Percentiles rank a stretch among this genome's conserved stretches.
phyloP scores from a whole-genome alignment of 2,797 vertebrate species.

The Bovichtus variegatus region DNA sequence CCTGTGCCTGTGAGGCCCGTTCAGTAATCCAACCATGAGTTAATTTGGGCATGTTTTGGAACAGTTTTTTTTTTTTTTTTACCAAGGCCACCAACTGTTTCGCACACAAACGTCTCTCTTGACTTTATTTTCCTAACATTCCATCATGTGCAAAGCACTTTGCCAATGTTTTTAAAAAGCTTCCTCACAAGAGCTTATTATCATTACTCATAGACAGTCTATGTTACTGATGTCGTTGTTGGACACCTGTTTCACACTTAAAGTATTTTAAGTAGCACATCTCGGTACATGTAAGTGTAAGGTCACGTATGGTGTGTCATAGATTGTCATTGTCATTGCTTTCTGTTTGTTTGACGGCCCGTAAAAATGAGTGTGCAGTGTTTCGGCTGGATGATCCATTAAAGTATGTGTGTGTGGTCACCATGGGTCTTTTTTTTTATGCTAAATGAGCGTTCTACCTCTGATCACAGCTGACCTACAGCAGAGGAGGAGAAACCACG shows the following conservation, averaged over 20 bases:
- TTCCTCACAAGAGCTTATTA: neutral
- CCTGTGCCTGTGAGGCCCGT: no score
- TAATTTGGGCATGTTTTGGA: neutral
- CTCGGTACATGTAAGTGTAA: neutral
- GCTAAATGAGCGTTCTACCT: neutral
- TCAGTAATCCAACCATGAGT: no score
- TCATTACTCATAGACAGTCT: no score
- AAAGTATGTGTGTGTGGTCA: neutral
- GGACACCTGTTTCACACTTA: neutral
- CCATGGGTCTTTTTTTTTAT: neutral
- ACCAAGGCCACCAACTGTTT: neutral
- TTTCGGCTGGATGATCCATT: neutral
- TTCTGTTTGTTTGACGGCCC: neutral
- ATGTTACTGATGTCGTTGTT: neutral
- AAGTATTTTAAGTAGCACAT: neutral
- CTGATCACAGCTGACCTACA: neutral
- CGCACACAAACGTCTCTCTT: neutral
- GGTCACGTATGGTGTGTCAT: neutral
- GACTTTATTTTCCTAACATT: neutral
- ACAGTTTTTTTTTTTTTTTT: neutral
- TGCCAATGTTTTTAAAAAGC: neutral
- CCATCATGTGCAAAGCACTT: neutral
- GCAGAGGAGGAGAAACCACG: neutral
- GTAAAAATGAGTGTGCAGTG: neutral
- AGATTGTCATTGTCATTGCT: constrained; percentile 22